These are phyloP conservation scores for Heteromormyrus szaboi DNA, from an alignment of 2,797 vertebrate species.

Conservation along the genomic window DNA sequence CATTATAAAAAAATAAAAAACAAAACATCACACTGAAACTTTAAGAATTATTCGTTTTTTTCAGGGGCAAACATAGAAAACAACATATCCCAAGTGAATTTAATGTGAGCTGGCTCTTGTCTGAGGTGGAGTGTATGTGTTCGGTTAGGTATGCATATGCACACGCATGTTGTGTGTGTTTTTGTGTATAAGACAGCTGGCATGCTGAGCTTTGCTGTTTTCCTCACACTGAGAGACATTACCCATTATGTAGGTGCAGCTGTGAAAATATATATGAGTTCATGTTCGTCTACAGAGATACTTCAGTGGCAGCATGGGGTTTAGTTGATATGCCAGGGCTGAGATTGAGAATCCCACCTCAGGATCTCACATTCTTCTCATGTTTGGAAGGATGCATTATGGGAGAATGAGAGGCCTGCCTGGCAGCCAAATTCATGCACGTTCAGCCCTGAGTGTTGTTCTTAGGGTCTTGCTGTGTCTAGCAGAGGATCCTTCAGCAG, in stretches of 20 bases:
- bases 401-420: not conserved
- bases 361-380: not conserved
- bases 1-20: not conserved
- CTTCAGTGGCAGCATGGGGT: not conserved
- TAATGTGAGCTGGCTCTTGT: not conserved
- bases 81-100: not conserved
- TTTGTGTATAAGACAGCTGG: not conserved
- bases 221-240: not conserved
- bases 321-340: not conserved
- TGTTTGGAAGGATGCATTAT: not conserved
- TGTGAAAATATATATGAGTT: not conserved
- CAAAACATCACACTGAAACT: not conserved
- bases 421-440: not conserved
- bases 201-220: not conserved
- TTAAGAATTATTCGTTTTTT: not conserved
- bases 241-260: not conserved
- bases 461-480: not conserved
- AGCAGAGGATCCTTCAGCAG: not conserved
- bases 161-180: not conserved
- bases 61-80: not conserved
- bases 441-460: not conserved
- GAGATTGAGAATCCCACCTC: not conserved
- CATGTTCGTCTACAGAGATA: not conserved
- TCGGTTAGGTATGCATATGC: not conserved
- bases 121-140: not conserved